A percentile compares a stretch with the other conserved stretches of the same genome.
phyloP scores from a whole-genome alignment of 2,888 invertebrate species.

The Trachelus troglodyta region DNA sequence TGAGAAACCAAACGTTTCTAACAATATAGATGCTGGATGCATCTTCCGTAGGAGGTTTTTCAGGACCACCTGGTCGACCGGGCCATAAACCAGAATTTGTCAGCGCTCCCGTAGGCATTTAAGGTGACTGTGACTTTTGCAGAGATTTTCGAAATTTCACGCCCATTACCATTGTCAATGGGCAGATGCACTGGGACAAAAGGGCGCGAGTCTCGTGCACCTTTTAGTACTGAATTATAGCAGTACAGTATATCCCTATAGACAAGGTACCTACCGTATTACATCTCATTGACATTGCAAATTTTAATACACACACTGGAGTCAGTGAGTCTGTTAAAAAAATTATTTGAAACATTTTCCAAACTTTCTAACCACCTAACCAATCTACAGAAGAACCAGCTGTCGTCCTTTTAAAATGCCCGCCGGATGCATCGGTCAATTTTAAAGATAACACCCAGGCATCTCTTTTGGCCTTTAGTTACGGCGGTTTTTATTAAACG shows the following conservation, averaged over 20 bases:
- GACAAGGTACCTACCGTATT: neutral
- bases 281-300: neutral
- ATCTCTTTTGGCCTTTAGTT: neutral
- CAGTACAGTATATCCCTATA: neutral
- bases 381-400: neutral
- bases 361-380: neutral
- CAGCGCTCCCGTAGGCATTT: conserved; percentile 42
- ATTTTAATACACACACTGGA: neutral
- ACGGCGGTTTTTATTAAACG: conserved; percentile 43
- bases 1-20: neutral
- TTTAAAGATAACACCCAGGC: neutral
- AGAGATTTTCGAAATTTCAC: conserved; percentile 62
- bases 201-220: conserved; percentile 44
- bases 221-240: conserved; percentile 22
- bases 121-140: conserved; percentile 28
- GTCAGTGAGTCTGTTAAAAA: neutral
- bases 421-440: neutral
- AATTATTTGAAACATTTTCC: neutral
- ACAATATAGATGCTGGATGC: neutral
- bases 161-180: conserved; percentile 62
- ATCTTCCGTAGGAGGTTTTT: neutral
- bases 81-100: conserved; percentile 60
- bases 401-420: neutral
- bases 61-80: conserved; percentile 43
- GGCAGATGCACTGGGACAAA: conserved; percentile 52